These are phyloP conservation scores for Clanis bilineata DNA, from an alignment of 2,888 invertebrate genomes.

Conservation along the genomic window DNA sequence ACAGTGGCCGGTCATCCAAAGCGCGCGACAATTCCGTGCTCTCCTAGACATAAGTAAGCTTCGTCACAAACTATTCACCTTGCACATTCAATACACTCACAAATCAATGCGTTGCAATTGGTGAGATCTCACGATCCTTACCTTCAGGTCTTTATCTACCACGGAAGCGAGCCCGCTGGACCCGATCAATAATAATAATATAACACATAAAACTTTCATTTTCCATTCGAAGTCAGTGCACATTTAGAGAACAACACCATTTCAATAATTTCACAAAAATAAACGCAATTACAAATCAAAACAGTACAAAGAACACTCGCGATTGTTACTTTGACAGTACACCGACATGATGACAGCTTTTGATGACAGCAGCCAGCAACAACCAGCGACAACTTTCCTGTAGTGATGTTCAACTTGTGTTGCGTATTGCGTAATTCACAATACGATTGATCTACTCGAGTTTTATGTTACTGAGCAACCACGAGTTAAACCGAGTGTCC, in stretches of 20 bases:
- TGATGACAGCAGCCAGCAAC: background rate
- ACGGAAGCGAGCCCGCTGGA: constrained; percentile 55
- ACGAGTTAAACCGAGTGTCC: too few species aligned
- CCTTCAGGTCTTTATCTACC: constrained; percentile 65
- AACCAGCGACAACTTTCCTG: too few species aligned
- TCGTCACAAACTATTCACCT: constrained; percentile 23
- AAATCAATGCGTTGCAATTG: constrained; percentile 45
- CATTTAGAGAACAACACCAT: constrained; percentile 25
- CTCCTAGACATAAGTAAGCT: constrained; percentile 57
- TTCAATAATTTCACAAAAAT: constrained; percentile 42
- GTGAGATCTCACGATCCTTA: constrained; percentile 43
- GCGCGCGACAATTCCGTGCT: constrained; percentile 86
- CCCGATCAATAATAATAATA: constrained; percentile 60
- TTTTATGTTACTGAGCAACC: too few species aligned
- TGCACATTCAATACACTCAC: constrained; percentile 24
- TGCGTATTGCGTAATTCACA: too few species aligned
- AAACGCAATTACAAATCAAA: constrained; percentile 31
- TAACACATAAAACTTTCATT: constrained; percentile 56
- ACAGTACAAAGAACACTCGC: constrained; percentile 34
- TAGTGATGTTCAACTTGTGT: too few species aligned
- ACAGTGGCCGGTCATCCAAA: constrained; percentile 86
- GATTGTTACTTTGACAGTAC: constrained; percentile 25
- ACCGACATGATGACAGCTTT: background rate
- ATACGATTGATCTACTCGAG: too few species aligned
- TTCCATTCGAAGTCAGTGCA: constrained; percentile 28